phyloP scores from a whole-genome alignment of 2,113 vertebrate genomes.

The Petrocephalus zakoni region DNA sequence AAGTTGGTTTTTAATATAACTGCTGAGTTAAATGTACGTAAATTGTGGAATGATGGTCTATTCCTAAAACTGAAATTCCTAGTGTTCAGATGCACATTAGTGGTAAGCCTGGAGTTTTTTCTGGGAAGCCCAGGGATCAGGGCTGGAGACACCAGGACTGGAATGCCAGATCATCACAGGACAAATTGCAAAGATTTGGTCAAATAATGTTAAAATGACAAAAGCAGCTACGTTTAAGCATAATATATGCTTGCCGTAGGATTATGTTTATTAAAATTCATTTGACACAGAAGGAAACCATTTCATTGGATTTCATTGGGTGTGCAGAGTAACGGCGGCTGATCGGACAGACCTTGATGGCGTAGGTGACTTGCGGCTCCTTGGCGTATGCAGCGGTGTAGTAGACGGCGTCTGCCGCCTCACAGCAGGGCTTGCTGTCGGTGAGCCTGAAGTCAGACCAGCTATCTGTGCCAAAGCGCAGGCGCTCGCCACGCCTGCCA shows the following conservation, averaged over 20 bases:
- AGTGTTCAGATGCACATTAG: background rate
- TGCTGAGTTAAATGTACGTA: background rate
- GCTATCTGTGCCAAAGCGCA: slow-evolving; percentile 71
- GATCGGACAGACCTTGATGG: slow-evolving; percentile 66
- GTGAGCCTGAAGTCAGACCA: slow-evolving; percentile 75
- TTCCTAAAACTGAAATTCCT: background rate
- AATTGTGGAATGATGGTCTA: background rate
- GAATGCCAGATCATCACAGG: background rate
- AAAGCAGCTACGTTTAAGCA: background rate
- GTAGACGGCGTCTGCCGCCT: slow-evolving; percentile 71
- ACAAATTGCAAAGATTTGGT: background rate
- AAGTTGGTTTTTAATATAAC: background rate
- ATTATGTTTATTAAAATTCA: background rate
- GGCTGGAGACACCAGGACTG: background rate
- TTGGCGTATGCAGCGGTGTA: slow-evolving; percentile 73
- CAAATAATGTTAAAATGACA: background rate
- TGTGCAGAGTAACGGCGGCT: background rate
- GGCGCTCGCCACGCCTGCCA: slow-evolving; percentile 68
- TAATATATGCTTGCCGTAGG: background rate
- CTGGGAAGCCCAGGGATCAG: background rate
- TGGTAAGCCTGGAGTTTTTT: background rate
- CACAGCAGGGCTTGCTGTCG: slow-evolving; percentile 68
- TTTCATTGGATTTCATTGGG: background rate
- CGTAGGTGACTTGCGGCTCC: slow-evolving; percentile 69
- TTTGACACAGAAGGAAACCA: background rate